Evolutionary conservation across 2,113 vertebrate genomes (phyloP), one percentile per base, ranked within the genome.

Genomic region (Melanocharis versteri): DNA sequence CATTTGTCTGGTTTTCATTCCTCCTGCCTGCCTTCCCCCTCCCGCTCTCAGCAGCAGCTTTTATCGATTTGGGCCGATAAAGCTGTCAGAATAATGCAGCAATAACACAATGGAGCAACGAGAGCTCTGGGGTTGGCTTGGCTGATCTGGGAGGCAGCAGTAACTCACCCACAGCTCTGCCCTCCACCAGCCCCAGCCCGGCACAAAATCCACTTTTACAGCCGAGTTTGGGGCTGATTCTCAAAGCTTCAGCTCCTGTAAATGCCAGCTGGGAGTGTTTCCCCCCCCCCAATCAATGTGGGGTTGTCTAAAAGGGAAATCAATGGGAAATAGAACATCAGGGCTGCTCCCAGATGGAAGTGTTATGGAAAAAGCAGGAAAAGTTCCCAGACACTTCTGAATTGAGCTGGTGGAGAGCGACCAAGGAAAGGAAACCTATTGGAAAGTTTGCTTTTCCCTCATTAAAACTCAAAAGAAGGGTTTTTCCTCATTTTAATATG

Each of bases 271-370:
- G 33, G 4, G 56, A 22, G 42, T 1, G 13, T 1, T n/a, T n/a
- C n/a, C 39, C 37, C 18, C 13, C 44, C 61, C 31, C 8, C 3
- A 4, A 0, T 4, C 57, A 22, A 0, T 8, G 50, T 1, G 26
- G 22, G 11, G 22, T 24, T 11, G 2, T 12, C 22, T 5, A 4
- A 18, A 33, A 16, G n/a, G 48, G 51, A 33, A 73, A 20, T 14
- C 22, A 28, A 1, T 1, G 33, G 26, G 23, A 31, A 44, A 24
- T 0, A 1, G 0, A 33, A 8, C 6, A 17, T 3, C 27, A 10
- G 24, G 33, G n/a, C 53, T 83, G 37, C 20, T 83, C 88, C 64
- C 28, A 7, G n/a, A 0, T 2, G 12, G 53, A 30, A 65, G n/a
- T 2, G 26, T 1, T 6, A 1, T 0, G 3, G 15, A 3, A 48